These are phyloP conservation scores for Bembecia ichneumoniformis DNA, from an alignment of 2,888 invertebrate species.

Conservation along the genomic window DNA sequence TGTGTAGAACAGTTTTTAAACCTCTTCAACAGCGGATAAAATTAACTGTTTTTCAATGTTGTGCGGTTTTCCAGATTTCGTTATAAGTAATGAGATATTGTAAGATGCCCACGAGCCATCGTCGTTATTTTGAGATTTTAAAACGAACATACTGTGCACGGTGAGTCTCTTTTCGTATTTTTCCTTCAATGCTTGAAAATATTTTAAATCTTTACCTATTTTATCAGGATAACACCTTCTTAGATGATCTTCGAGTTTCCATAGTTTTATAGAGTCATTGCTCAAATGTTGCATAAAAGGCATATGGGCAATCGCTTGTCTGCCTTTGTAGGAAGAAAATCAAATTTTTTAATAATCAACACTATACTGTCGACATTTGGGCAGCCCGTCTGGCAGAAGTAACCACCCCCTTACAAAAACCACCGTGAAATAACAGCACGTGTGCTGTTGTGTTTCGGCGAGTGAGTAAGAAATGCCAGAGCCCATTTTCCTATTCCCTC, in stretches of 20 bases:
- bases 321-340: constrained; percentile 8
- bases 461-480: no score
- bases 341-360: constrained; percentile 12
- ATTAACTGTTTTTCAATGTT: constrained; percentile 23
- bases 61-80: background rate
- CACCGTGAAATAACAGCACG: no score
- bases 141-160: constrained; percentile 8
- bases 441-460: no score
- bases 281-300: constrained; percentile 11
- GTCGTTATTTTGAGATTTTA: background rate
- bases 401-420: no score
- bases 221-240: constrained; percentile 8
- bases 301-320: constrained; percentile 11
- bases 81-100: background rate
- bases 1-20: constrained; percentile 23
- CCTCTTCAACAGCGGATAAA: constrained; percentile 26
- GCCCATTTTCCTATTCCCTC: no score
- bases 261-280: constrained; percentile 11
- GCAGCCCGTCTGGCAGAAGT: no score
- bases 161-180: constrained; percentile 7
- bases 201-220: constrained; percentile 10
- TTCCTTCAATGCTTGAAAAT: constrained; percentile 8
- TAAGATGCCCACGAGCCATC: background rate
- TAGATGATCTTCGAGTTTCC: constrained; percentile 10
- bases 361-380: constrained; percentile 11